These are phyloP conservation scores for Melanotaenia boesemani DNA, from an alignment of 2,797 vertebrate genomes.

Conservation along the genomic window DNA sequence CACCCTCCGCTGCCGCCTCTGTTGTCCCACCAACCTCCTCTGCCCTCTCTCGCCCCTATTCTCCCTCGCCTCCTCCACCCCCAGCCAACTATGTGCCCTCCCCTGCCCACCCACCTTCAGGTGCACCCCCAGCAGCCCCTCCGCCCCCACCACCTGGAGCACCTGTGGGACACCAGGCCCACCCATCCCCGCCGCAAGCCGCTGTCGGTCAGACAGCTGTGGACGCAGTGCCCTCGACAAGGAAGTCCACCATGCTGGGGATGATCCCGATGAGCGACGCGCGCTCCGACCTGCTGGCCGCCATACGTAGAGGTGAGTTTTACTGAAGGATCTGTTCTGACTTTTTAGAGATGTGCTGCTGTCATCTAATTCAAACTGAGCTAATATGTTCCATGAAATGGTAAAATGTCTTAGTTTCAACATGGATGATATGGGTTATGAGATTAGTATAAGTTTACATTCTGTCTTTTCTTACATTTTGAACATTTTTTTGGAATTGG, in stretches of 20 bases:
- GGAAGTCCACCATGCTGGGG: conserved; percentile 85
- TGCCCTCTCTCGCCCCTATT: conserved; percentile 77
- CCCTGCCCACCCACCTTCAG: conserved; percentile 77
- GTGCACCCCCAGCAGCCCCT: conserved; percentile 84
- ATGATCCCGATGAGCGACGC: conserved; percentile 93
- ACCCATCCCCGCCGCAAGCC: conserved; percentile 75
- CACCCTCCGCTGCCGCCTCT: conserved; percentile 63
- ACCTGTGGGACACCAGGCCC: conserved; percentile 62
- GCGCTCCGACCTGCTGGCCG: conserved; percentile 91
- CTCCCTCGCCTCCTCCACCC: conserved; percentile 77
- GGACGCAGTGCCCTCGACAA: conserved; percentile 70
- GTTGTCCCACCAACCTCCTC: conserved; percentile 74
- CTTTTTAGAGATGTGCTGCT: no score
- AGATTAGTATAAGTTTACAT: no score
- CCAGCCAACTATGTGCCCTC: conserved; percentile 80
- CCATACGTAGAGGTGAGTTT: conserved; percentile 89
- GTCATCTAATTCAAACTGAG: no score
- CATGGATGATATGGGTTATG: no score
- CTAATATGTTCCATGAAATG: no score
- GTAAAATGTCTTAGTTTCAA: no score
- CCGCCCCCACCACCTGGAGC: conserved; percentile 86
- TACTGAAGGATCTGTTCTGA: no score
- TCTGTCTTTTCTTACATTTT: no score
- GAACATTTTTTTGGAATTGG: not conserved
- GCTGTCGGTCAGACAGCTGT: conserved; percentile 53